A percentile compares a stretch with the other conserved stretches of the same genome.
Evolutionary conservation across 2,113 vertebrate genomes (phyloP).

Genomic region (Podiceps cristatus): DNA sequence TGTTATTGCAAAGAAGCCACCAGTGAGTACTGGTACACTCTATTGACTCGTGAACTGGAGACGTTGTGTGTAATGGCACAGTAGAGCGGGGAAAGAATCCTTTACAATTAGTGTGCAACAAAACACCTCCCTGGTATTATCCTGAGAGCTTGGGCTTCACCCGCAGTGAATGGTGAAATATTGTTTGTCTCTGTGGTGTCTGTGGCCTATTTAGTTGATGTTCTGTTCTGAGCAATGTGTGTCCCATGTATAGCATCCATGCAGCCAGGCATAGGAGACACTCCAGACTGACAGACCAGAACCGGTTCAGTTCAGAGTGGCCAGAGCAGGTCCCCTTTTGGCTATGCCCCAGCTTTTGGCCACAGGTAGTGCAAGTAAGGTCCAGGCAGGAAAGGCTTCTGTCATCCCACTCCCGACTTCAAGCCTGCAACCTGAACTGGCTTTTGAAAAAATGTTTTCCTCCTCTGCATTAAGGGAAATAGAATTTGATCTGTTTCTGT

Average conservation of each 20-base stretch:
- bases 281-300: neutral
- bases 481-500: slow-evolving; percentile 2
- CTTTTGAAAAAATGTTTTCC: neutral
- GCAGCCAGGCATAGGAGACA: neutral
- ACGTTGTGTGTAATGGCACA: neutral
- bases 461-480: neutral
- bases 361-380: accelerated
- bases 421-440: neutral
- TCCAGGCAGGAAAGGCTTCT: neutral
- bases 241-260: neutral
- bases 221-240: slow-evolving; percentile 45
- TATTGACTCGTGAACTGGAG: neutral
- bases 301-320: neutral
- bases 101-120: neutral
- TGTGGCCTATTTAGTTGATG: slow-evolving; percentile 4
- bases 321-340: neutral
- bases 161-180: neutral
- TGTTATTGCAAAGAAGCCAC: neutral
- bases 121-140: neutral
- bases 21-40: neutral
- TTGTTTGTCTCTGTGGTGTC: slow-evolving; percentile 32
- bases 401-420: accelerated
- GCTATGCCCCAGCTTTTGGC: neutral
- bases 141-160: neutral
- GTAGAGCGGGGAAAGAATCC: neutral